Evolutionary conservation across 2,888 invertebrate species (phyloP).

Genomic region (Stenodema calcarata): DNA sequence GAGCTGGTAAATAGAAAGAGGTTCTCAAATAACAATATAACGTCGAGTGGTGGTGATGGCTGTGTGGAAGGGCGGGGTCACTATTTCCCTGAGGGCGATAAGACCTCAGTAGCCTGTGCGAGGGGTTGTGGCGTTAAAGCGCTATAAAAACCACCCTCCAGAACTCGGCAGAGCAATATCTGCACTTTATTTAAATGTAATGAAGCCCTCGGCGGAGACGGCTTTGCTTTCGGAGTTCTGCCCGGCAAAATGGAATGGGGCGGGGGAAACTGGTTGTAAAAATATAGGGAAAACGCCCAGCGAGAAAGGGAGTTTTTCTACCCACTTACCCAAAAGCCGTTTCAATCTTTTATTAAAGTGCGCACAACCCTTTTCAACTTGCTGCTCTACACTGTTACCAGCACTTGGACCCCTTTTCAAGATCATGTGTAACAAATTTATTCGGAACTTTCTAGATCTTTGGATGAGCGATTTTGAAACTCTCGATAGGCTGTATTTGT

Average conservation of each 20-base stretch:
- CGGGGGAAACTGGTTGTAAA: constrained; percentile 9
- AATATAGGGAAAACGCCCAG: background rate
- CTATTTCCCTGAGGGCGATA: constrained; percentile 42
- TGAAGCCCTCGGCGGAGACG: constrained; percentile 13
- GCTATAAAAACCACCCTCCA: constrained; percentile 25
- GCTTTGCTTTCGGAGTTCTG: background rate
- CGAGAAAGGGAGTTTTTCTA: background rate
- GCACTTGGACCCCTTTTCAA: background rate
- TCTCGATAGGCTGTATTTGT: no score
- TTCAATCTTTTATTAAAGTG: background rate
- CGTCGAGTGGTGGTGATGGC: background rate
- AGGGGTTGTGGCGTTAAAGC: constrained; percentile 36
- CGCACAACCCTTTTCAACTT: background rate
- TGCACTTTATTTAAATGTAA: constrained; percentile 49
- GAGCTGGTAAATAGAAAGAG: constrained; percentile 29
- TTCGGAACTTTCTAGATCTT: no score
- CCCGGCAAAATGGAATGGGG: no score
- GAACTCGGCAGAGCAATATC: constrained; percentile 35
- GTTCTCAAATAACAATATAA: constrained; percentile 44
- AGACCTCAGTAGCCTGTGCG: background rate
- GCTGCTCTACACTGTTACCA: background rate
- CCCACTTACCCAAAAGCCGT: background rate
- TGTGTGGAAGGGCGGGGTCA: background rate
- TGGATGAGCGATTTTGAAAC: no score
- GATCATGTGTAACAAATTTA: no score